Base-by-base conservation (phyloP, 1,140 invertebrate genomes). In the Ceratosolen fusciceps region DNA sequence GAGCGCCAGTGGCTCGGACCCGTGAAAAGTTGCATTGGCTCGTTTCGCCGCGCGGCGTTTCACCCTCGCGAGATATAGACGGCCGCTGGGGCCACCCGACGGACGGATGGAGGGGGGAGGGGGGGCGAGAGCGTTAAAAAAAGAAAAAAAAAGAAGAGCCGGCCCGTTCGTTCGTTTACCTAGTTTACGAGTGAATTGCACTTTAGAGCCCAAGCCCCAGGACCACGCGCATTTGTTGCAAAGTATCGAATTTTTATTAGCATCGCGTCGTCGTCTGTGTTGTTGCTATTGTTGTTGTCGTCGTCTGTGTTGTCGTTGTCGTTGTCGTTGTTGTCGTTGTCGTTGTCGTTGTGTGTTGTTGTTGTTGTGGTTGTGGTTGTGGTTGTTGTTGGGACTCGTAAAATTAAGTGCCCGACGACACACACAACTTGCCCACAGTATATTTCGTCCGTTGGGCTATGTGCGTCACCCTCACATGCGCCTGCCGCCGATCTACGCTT, bases 361-460 rank as follows among this genome's bases (percentile, higher is more conserved):
- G n/a, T n/a, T n/a, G n/a, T n/a, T n/a, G n/a, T n/a, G n/a, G n/a
- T n/a, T n/a, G n/a, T n/a, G n/a, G n/a, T n/a, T n/a, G n/a, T n/a
- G n/a, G n/a, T n/a, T 47, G 67, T 39, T 60, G 67, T 60, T 77
- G 37, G 67, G 58, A 19, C 43, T 39, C 68, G 39, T 78, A 78
- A 78, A 78, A 78, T 78, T 78, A 62, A 80, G 79, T 74, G 72
- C 49, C 31, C 65, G 77, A 49, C 72, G 47, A 54, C 26, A 54
- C 34, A 74, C 76, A 60, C n/a, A 79, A 80, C 74, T 79, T 54
- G 62, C 47, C 29, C 14, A 62, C 14, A 14, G 4, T 14, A 19
- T 19, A 5, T 34, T 62, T 62, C 21, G 47, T 34, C 31, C 43
- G 21, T 29, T 49, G 0, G 70, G 19, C 16, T 8, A 34, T 19